phyloP scores from a whole-genome alignment of 1,140 invertebrate species.

The Bilobella aurantiaca region DNA sequence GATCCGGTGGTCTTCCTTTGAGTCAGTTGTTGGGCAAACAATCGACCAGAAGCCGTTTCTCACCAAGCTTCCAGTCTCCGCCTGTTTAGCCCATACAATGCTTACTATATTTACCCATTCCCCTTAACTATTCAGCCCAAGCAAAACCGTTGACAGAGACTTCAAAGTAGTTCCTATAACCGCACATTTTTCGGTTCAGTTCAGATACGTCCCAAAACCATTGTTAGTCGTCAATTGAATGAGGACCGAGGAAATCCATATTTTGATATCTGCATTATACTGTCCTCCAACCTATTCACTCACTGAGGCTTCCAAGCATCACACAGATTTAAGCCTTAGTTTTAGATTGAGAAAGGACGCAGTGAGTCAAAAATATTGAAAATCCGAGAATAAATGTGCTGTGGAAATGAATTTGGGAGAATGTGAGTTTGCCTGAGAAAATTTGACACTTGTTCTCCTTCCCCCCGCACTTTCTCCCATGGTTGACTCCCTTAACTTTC shows the following conservation, averaged over 20 bases:
- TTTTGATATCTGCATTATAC: slow-evolving; percentile 5
- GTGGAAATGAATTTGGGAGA: no score
- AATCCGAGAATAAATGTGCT: background rate
- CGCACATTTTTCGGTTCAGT: no score
- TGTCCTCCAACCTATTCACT: background rate
- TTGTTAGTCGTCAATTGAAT: no score
- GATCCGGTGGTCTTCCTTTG: background rate
- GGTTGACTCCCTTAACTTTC: no score
- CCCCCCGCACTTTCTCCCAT: background rate
- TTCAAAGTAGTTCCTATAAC: no score
- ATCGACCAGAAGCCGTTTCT: slow-evolving; percentile 2
- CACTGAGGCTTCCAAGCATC: background rate
- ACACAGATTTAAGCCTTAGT: background rate
- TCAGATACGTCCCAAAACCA: no score
- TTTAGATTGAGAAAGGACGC: no score
- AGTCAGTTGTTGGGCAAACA: slow-evolving; percentile 4
- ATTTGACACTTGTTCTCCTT: slow-evolving; percentile 1
- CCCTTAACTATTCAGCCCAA: background rate
- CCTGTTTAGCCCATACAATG: background rate
- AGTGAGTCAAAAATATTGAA: background rate
- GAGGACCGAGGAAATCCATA: slow-evolving; percentile 1
- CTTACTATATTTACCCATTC: background rate
- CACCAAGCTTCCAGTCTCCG: background rate
- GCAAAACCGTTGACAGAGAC: background rate
- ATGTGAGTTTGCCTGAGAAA: no score